Evolutionary conservation across 1,140 invertebrate genomes (phyloP), one percentile per base, ranked within the genome.

Genomic region (Amyelois transitella): DNA sequence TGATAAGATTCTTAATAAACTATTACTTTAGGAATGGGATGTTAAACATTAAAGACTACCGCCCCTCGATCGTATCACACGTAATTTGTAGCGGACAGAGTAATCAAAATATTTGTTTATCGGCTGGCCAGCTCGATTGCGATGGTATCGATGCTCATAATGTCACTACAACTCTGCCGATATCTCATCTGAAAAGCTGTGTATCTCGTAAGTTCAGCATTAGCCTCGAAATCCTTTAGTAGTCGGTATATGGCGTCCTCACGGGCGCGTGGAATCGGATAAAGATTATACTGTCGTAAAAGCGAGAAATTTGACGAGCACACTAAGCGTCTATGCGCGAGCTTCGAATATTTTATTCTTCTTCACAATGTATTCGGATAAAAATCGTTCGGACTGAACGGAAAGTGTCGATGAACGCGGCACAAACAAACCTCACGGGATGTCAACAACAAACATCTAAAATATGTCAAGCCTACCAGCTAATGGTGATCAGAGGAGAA

Each of bases 41-140:
- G 12, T 14, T 14, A 2, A 38, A 38, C 10, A 14, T 48, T 56
- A 21, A 53, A 48, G 48, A 59, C 53, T 52, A 14, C 24, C 25
- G 54, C 43, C 28, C 53, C 22, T 12, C 22, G 78, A 78, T 81
- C 55, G 48, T 81, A 85, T 82, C 75, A 43, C 14, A 43, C 52
- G 69, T 79, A 76, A 83, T 86, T 81, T 83, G 72, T 81, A 72
- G 70, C 69, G 22, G 65, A 58, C 51, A 55, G 61, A 64, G 69
- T 61, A 77, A 83, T 83, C 77, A 78, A 77, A 86, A 84, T 81
- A 82, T 82, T 86, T 81, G 65, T 82, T 77, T 76, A 81, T 76
- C 61, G 63, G 47, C 45, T 51, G 51, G 43, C 48, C 50, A 55
- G 53, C 55, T 53, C 52, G 62, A 64, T 69, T 64, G 52, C 55